Conservation (phyloP, 2,888 invertebrate genomes). For the Anagyrus pseudococci region DNA sequence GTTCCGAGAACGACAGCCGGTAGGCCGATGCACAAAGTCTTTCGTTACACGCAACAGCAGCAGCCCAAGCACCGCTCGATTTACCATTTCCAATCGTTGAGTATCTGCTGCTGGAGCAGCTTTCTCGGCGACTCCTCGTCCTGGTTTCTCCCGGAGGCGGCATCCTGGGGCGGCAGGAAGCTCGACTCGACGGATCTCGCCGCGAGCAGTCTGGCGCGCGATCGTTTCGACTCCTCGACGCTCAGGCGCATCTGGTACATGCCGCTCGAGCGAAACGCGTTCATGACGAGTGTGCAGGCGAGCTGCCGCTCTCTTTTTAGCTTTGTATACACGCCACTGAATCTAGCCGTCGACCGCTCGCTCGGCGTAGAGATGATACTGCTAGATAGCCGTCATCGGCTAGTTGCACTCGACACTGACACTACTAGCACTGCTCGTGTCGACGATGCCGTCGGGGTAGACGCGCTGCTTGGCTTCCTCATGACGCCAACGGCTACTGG, state of each 20-base stretch:
- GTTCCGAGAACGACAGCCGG: too few relatives aligned
- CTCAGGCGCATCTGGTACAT: constrained; percentile 34
- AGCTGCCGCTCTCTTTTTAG: background rate
- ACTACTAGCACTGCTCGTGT: too few relatives aligned
- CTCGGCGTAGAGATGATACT: too few relatives aligned
- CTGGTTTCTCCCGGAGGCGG: background rate
- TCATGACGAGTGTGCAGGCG: constrained; percentile 21
- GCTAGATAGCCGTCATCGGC: too few relatives aligned
- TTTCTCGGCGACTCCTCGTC: background rate
- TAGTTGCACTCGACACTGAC: too few relatives aligned
- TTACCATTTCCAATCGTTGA: constrained; percentile 25
- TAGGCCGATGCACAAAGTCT: too few relatives aligned
- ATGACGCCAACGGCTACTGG: too few relatives aligned
- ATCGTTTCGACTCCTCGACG: constrained; percentile 32
- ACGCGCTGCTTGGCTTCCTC: too few relatives aligned
- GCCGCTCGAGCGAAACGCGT: constrained; percentile 35
- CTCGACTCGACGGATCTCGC: constrained; percentile 32
- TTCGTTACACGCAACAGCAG: too few relatives aligned
- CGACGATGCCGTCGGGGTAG: too few relatives aligned
- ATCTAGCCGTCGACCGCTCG: too few relatives aligned
- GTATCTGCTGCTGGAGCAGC: constrained; percentile 2
- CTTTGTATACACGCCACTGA: too few relatives aligned
- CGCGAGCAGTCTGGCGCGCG: constrained; percentile 31
- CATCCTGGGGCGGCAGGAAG: constrained; percentile 12
- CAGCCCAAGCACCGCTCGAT: background rate